Conservation (phyloP, 2,113 vertebrate genomes). For the Coracopsis vasa region DNA sequence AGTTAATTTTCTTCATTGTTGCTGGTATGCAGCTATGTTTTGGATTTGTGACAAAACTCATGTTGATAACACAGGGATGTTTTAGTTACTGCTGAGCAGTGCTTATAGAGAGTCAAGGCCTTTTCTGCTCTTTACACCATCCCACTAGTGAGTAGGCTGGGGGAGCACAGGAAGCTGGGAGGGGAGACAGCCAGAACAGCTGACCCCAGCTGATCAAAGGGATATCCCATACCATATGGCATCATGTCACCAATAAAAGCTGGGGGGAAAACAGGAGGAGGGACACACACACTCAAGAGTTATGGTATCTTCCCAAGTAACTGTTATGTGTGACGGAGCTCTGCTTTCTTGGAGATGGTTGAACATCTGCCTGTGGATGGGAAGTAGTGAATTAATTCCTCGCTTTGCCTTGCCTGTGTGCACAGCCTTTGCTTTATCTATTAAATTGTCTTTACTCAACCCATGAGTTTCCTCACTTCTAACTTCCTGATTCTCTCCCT, state of each 20-base stretch:
- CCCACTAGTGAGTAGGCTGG: background rate
- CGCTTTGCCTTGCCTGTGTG: background rate
- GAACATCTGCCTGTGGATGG: background rate
- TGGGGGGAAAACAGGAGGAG: background rate
- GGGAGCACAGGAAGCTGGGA: background rate
- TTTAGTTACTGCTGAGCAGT: background rate
- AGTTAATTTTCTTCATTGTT: background rate
- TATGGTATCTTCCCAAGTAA: background rate
- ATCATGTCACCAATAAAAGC: background rate
- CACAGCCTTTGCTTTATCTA: background rate
- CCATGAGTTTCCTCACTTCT: background rate
- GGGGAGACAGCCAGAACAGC: background rate
- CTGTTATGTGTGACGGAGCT: rapidly evolving
- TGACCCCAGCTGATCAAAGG: background rate
- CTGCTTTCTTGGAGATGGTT: background rate
- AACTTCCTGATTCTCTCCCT: background rate
- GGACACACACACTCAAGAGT: background rate
- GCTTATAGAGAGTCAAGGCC: background rate
- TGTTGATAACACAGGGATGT: background rate
- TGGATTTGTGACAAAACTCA: background rate
- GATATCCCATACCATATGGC: rapidly evolving
- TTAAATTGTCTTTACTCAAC: background rate
- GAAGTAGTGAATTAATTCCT: background rate
- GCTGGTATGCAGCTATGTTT: background rate
- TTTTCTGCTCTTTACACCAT: rapidly evolving